Evolutionary conservation across 2,797 vertebrate species (phyloP), one percentile per base, ranked within the genome.

Genomic region (Cirrhinus mrigala): DNA sequence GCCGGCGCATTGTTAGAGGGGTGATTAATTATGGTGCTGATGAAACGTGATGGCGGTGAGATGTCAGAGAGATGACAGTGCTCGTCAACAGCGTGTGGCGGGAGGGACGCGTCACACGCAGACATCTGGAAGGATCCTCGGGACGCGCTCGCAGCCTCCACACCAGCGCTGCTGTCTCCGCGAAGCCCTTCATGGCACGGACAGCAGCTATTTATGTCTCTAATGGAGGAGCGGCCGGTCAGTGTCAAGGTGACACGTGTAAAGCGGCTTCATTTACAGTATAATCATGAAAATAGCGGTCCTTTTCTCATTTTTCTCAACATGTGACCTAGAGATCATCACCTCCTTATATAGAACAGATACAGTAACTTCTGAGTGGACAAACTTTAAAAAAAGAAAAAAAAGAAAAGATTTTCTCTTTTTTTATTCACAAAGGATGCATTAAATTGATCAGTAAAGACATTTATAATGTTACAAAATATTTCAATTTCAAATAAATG

Each of bases 21-120:
- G 90, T 95, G 94, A 95, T 95, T 95, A 96, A 95, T 95, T 95
- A 94, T 90, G 27, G 56, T 88, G 84, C 89, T 93, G 93, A 95
- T 95, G 93, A 94, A 92, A 94, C 89, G 91, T 92, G 92, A 96
- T 91, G 90, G 89, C 90, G 92, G 82, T 91, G 89, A 94, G 94
- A 94, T 95, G 93, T 95, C 94, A 94, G 90, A 18, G 78, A 85
- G 90, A 91, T 93, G 93, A 94, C 92, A 93, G 68, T 70, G 85
- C 89, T 90, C 89, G 87, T 92, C 93, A 91, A 90, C 80, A 86
- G 74, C 40, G 40, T 80, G 80, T 68, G 66, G 84, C 68, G 85
- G 90, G 91, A 87, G 89, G 88, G 90, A 88, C 40, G 27, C 81
- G 90, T 90, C 82, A 54, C 89, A 89, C 90, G 56, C 70, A 86